Evolutionary conservation across 2,888 invertebrate genomes (phyloP).

Genomic region (Parnassius mnemosyne): DNA sequence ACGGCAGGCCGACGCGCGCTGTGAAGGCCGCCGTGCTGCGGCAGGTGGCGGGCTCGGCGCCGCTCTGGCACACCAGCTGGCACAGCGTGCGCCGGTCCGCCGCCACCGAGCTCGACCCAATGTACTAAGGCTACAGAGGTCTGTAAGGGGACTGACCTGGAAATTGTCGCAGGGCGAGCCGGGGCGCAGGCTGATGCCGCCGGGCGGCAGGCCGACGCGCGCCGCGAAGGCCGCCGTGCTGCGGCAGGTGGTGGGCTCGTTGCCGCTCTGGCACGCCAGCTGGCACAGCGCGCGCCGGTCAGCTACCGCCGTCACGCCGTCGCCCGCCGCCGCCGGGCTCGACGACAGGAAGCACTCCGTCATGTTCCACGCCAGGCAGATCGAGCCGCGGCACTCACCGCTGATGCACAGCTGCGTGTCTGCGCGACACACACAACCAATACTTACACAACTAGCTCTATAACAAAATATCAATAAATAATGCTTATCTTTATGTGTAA

Average conservation of each 20-base stretch:
- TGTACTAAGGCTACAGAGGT: conserved; percentile 79
- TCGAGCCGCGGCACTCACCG: conserved; percentile 96
- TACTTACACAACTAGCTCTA: no score
- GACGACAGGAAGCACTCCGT: conserved; percentile 97
- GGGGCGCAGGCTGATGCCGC: conserved; percentile 93
- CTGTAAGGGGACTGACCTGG: conserved; percentile 80
- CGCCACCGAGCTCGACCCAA: conserved; percentile 88
- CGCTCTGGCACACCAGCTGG: conserved; percentile 97
- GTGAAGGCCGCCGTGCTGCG: conserved; percentile 94
- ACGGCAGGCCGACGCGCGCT: conserved; percentile 84
- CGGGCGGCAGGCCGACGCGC: conserved; percentile 85
- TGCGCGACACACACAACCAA: conserved; percentile 32
- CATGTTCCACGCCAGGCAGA: conserved; percentile 96
- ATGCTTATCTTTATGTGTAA: no score
- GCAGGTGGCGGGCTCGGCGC: conserved; percentile 86
- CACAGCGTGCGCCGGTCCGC: conserved; percentile 92
- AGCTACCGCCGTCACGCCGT: conserved; percentile 80
- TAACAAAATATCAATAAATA: no score
- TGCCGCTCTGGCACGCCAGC: conserved; percentile 96
- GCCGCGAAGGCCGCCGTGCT: conserved; percentile 93
- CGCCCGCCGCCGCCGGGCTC: conserved; percentile 80
- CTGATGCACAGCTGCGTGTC: conserved; percentile 89
- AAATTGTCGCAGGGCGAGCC: conserved; percentile 99
- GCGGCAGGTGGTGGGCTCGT: conserved; percentile 85
- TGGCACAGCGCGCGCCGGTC: conserved; percentile 95